These are phyloP conservation scores for Varecia variegata DNA, from an alignment of 2,797 vertebrate genomes.

Conservation along the genomic window DNA sequence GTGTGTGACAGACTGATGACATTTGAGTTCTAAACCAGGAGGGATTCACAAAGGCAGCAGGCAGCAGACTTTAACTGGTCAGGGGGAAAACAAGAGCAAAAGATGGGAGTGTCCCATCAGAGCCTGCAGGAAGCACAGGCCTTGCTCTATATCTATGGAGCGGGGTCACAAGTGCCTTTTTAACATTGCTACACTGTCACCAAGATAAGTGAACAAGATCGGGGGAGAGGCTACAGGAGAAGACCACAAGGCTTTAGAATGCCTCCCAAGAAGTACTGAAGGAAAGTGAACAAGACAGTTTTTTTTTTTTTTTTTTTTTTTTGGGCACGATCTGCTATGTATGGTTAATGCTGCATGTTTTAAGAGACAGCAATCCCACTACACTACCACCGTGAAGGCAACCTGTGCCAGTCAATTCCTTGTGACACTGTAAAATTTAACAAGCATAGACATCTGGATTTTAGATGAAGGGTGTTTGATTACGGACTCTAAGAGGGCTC, in stretches of 20 bases:
- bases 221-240: background rate
- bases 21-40: background rate
- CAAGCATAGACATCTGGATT: background rate
- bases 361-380: background rate
- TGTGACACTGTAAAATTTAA: background rate
- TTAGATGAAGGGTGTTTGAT: background rate
- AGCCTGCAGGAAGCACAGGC: background rate
- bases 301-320: background rate
- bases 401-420: background rate
- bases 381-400: rapidly evolving
- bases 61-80: background rate
- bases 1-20: background rate
- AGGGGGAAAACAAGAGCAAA: background rate
- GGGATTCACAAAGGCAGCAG: background rate
- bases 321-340: background rate
- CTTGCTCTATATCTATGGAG: background rate
- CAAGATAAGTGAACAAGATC: background rate
- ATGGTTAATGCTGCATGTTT: background rate
- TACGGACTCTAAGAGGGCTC: background rate
- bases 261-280: background rate
- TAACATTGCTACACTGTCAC: background rate
- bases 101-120: background rate
- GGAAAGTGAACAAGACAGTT: background rate
- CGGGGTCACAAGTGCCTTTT: background rate
- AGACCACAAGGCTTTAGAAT: background rate